phyloP scores from a whole-genome alignment of 1,140 invertebrate genomes.

The Anthonomus grandis region DNA sequence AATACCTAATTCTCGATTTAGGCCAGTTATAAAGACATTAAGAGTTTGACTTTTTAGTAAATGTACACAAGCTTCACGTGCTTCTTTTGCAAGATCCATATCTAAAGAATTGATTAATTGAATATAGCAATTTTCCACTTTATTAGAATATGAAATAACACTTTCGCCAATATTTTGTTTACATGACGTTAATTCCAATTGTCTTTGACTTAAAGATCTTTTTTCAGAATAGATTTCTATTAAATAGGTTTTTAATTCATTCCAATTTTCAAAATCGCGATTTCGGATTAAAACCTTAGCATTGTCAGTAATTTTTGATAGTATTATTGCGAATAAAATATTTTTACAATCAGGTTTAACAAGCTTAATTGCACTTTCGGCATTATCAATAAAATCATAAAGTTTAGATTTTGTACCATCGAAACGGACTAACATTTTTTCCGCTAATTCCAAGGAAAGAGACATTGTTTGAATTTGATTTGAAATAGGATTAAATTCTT shows the following conservation, averaged over 20 bases:
- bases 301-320: slow-evolving; percentile 10
- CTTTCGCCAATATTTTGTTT: slow-evolving; percentile 30
- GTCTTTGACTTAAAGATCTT: slow-evolving; percentile 14
- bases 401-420: slow-evolving; percentile 9
- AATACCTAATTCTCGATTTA: slow-evolving; percentile 23
- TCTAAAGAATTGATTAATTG: slow-evolving; percentile 35
- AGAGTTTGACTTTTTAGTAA: slow-evolving; percentile 33
- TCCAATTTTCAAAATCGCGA: slow-evolving; percentile 7
- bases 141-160: slow-evolving; percentile 27
- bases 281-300: slow-evolving; percentile 11
- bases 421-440: slow-evolving; percentile 14
- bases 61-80: slow-evolving; percentile 25
- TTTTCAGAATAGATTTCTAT: slow-evolving; percentile 10
- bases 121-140: slow-evolving; percentile 34
- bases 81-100: slow-evolving; percentile 23
- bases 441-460: slow-evolving; percentile 8
- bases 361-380: not conserved
- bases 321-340: slow-evolving; percentile 8
- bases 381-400: slow-evolving; percentile 16
- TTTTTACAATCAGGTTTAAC: slow-evolving; percentile 8
- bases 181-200: slow-evolving; percentile 8
- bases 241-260: slow-evolving; percentile 12
- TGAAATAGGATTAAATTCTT: too few species aligned
- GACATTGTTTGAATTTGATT: too few species aligned
- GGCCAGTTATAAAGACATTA: slow-evolving; percentile 33